These are phyloP conservation scores for Gari tellinella DNA, from an alignment of 2,888 invertebrate genomes.

Conservation along the genomic window DNA sequence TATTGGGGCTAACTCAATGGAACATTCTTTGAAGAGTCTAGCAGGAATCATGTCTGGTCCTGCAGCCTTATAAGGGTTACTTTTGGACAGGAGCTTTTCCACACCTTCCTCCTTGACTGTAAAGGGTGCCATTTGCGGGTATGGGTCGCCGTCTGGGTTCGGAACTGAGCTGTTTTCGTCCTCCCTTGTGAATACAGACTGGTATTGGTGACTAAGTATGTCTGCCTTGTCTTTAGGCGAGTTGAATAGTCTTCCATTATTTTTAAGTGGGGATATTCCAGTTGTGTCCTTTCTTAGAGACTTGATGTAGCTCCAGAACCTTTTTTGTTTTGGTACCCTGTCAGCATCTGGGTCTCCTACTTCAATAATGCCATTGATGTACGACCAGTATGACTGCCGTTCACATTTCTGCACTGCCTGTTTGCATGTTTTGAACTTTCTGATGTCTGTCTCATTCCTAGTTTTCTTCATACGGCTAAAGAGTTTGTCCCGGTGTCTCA, in stretches of 20 bases:
- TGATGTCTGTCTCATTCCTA: background rate
- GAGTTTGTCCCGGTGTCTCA: background rate
- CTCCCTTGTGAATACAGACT: conserved; percentile 9
- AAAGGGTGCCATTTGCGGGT: background rate
- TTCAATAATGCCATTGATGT: no score
- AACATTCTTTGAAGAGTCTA: conserved; percentile 5
- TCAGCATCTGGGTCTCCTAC: no score
- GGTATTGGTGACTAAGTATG: conserved; percentile 15
- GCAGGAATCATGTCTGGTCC: conserved; percentile 14
- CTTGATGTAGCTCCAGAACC: background rate
- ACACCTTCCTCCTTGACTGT: background rate
- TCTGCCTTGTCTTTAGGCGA: background rate
- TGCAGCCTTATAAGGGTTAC: no score
- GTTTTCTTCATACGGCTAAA: background rate
- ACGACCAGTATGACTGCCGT: no score
- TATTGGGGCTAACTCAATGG: conserved; percentile 8
- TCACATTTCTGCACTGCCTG: no score
- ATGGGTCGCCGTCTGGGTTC: conserved; percentile 2
- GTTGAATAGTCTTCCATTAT: conserved; percentile 1
- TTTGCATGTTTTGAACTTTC: no score
- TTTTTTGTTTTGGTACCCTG: background rate
- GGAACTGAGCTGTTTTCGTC: conserved; percentile 7
- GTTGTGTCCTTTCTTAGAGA: conserved; percentile 1
- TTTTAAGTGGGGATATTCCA: conserved; percentile 6
- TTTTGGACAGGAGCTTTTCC: no score